These are phyloP conservation scores for Diphyllodes magnificus DNA, from an alignment of 2,113 vertebrate species.

Conservation along the genomic window DNA sequence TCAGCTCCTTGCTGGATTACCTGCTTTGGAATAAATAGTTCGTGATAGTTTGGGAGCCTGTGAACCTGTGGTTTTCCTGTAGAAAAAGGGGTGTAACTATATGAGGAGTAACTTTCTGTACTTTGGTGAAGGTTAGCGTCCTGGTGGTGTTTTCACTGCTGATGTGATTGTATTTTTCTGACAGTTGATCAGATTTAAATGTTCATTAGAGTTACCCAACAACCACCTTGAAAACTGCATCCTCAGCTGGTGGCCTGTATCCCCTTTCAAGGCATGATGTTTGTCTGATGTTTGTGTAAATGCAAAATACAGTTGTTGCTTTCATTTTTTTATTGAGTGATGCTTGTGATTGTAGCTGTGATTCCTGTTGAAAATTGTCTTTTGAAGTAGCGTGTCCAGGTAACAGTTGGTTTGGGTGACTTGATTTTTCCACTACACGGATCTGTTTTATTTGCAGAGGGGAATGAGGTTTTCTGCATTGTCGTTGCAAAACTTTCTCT, in stretches of 20 bases:
- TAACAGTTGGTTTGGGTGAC: background rate
- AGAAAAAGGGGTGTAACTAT: background rate
- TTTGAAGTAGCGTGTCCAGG: background rate
- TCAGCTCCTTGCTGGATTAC: background rate
- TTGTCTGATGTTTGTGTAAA: background rate
- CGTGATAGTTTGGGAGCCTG: rapidly evolving
- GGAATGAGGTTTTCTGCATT: background rate
- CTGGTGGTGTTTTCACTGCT: background rate
- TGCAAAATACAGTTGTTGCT: background rate
- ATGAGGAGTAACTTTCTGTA: background rate
- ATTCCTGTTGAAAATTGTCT: rapidly evolving
- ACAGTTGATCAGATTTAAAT: background rate
- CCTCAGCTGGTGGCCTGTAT: background rate
- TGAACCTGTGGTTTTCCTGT: background rate
- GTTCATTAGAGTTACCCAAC: background rate
- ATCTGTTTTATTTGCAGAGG: background rate
- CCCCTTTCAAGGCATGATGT: rapidly evolving
- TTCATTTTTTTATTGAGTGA: background rate
- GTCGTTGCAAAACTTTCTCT: background rate
- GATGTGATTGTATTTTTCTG: background rate
- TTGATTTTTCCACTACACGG: background rate
- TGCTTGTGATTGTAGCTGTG: background rate
- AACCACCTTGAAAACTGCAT: background rate
- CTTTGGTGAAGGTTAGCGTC: background rate
- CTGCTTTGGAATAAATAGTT: background rate